Evolutionary conservation across 2,797 vertebrate species (phyloP), one percentile per base, ranked within the genome.

Genomic region (Nannoperca australis): DNA sequence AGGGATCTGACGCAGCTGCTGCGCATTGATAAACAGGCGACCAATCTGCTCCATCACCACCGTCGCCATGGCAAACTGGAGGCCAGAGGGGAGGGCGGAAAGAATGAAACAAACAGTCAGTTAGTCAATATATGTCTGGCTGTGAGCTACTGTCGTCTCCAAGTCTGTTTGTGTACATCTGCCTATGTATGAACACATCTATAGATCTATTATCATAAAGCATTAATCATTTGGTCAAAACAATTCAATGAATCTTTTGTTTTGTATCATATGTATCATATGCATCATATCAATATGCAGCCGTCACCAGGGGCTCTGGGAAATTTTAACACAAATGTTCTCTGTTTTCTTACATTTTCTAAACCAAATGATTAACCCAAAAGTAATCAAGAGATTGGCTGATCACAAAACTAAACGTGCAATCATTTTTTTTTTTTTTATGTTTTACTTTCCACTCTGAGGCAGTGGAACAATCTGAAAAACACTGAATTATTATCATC

Each of bases 21-120:
- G 90, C 17, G 93, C 88, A 0, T 93, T 95, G 82, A 96, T 91
- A 70, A 97, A 96, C 77, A 98, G 95, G 68, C 94, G 96, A 78
- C 95, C 96, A 0, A 98, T 97, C 94, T 96, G 97, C 93, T 97
- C 96, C 14, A 96, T 95, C 91, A 96, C 88, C 4, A 94, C 95
- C 0, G 96, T 96, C 71, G 97, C 97, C 98, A 99, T 98, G 95
- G 89, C 87, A 84, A 93, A 73, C 88, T 89, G 69, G 42, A 61
- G 74, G 75, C 49, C n/a, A 76, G 69, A 82, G 74, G 72, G 44
- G 12, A 9, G 71, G 64, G 27, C 0, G 5, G 67, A 53, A 42
- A 84, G 56, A 84, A 59, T 12, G 36, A 79, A n/a, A 66, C 15
- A 0, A 78, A 78, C 38, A 65, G 66, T 64, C 71, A 61, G 70